Base-by-base conservation (phyloP, 2,888 invertebrate genomes). In the Cerastis rubricosa region DNA sequence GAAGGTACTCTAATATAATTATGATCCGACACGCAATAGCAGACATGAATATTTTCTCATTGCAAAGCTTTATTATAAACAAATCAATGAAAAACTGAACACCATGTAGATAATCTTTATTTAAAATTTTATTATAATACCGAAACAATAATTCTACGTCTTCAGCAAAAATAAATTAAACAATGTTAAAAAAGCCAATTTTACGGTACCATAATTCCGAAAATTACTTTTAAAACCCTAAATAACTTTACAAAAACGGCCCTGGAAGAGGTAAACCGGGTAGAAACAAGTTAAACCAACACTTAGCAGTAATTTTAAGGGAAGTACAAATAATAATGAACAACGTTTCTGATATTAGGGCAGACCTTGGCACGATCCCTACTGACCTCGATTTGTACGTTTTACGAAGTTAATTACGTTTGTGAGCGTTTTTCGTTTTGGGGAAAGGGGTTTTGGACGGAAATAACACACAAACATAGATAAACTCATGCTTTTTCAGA, bases 301-400 rank as follows among this genome's bases (percentile, higher is more conserved):
- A 76, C 61, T 80, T 76, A 68, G 47, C 47, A 68, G 69, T 69
- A 74, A 74, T 80, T 80, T 77, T 70, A 66, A 63, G 47, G 65
- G 61, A 12, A 63, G 49, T 66, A 59, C 29, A 80, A 67, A 83
- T 71, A 72, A 54, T 54, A 59, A 64, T 71, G 49, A 47, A 69
- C 66, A 45, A 14, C 64, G 71, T 64, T 68, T 80, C 71, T 61
- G 68, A 69, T 72, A 78, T 66, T 19, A 61, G 29, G 43, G 14
- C 43, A 29, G 54, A 40, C 87, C 86, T 76, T 86, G 69, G 81
- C 80, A 78, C 70, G 40, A 51, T 43, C 65, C 67, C 19, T 5
- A 29, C 35, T 45, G 73, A 76, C 78, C 81, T 74, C 76, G 73
- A 35, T 61, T 65, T 54, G 12, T 71, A 61, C 47, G n/a, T 73